Percentiles rank a stretch among this genome's conserved stretches.
phyloP scores from a whole-genome alignment of 2,888 invertebrate species.

The Eretmocerus hayati region DNA sequence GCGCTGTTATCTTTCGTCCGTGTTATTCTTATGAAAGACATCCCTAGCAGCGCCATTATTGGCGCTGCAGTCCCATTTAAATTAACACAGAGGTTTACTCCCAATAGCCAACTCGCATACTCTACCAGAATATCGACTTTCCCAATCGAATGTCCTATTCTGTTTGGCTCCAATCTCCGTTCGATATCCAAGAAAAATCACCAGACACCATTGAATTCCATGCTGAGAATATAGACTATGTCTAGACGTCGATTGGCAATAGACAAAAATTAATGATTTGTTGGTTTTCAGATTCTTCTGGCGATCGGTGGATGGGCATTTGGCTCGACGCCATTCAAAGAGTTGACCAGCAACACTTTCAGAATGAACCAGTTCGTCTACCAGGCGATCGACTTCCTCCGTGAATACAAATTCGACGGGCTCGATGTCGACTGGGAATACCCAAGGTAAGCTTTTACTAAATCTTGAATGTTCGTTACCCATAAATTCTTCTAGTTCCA shows the following conservation, averaged over 20 bases:
- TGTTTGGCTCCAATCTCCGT: no score
- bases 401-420: constrained; percentile 87
- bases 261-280: no score
- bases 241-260: not conserved
- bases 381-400: constrained; percentile 85
- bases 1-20: no score
- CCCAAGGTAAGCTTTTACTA: constrained; percentile 54
- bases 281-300: constrained; percentile 58
- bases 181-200: no score
- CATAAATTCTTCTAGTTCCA: not conserved
- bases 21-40: no score
- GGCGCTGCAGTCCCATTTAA: no score
- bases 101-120: no score
- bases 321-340: constrained; percentile 90
- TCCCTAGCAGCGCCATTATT: no score
- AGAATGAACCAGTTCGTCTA: constrained; percentile 94
- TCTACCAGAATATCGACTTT: no score
- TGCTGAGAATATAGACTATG: not conserved
- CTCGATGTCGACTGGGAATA: constrained; percentile 93
- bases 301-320: constrained; percentile 96
- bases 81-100: no score
- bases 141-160: no score
- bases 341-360: constrained; percentile 83
- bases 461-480: not conserved
- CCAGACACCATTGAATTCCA: no score